Conservation (phyloP, 37 sponge, comb jelly and placozoan genomes). For the Bolinopsis microptera region DNA sequence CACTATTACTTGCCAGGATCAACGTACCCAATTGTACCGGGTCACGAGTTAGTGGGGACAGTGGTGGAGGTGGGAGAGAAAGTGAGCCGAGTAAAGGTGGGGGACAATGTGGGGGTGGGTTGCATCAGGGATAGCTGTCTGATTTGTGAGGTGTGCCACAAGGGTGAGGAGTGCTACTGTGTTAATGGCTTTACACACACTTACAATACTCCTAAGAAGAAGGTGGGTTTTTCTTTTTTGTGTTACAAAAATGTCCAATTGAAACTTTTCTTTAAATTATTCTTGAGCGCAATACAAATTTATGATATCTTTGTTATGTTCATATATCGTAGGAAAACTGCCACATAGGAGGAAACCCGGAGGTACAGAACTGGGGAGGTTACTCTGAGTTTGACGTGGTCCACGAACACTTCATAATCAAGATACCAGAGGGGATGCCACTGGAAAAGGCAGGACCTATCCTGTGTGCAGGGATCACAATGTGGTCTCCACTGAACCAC, state of each 20-base stretch:
- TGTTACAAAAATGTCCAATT: too few relatives aligned
- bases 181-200: background rate
- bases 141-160: background rate
- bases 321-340: slow-evolving; percentile 19
- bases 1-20: too few relatives aligned
- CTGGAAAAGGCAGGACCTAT: slow-evolving; percentile 27
- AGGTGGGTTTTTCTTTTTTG: background rate
- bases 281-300: too few relatives aligned
- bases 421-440: slow-evolving; percentile 28
- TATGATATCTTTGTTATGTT: too few relatives aligned
- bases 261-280: too few relatives aligned
- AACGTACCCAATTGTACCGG: slow-evolving; percentile 9
- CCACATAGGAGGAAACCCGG: slow-evolving; percentile 63
- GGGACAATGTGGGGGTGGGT: background rate
- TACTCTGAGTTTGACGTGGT: slow-evolving; percentile 25
- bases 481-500: slow-evolving; percentile 48
- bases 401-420: slow-evolving; percentile 38
- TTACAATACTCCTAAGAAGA: background rate
- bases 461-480: slow-evolving; percentile 60
- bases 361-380: slow-evolving; percentile 13
- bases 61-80: background rate
- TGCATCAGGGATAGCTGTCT: background rate
- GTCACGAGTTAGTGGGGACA: background rate
- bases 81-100: background rate
- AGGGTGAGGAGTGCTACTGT: background rate